Base-by-base conservation (phyloP, 2,888 invertebrate genomes). In the Unio pictorum region DNA sequence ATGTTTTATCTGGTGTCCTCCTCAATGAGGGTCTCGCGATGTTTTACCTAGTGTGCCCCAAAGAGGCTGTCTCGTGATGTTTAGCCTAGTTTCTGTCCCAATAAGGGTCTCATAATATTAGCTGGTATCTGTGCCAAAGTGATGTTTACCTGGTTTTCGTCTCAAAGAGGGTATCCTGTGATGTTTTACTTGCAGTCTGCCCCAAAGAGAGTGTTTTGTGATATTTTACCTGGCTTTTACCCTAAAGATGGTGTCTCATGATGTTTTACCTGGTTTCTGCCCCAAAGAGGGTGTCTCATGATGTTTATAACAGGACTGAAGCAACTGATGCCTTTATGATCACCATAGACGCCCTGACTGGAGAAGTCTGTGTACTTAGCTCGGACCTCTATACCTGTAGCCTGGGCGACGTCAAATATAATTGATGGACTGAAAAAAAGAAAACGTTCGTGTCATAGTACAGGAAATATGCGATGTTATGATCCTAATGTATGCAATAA, bases 301-400 rank as follows among this genome's bases (percentile, higher is more conserved):
- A 89, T 88, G 79, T 89, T 89, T 65, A 89, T 84, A 55, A 89
- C 88, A 1, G 89, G 89, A 68, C 84, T 82, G 71, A 88, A 88
- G 72, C 89, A 89, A 68, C 85, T 87, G 18, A 87, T 76, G 18
- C 89, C 89, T 26, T 78, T 85, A 68, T 85, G 83, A 63, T 83
- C 84, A 0, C 84, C 84, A 66, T 79, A 83, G 55, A 77, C 61
- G 23, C 76, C 71, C 45, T 71, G 71, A 68, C 74, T 78, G 23
- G 72, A 74, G 73, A 76, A 85, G 68, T 81, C 78, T 67, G 79
- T 84, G 69, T 80, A 80, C 62, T 85, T 85, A 60, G 84, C 85
- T n/a, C 82, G 67, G 4, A 84, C 82, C 65, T 85, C 85, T 15
- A 75, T 64, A 28, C 75, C 80, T 5, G 81, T 81, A 11, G 83